Evolutionary conservation across 1,140 invertebrate species (phyloP).

Genomic region (Eriocheir sinensis): DNA sequence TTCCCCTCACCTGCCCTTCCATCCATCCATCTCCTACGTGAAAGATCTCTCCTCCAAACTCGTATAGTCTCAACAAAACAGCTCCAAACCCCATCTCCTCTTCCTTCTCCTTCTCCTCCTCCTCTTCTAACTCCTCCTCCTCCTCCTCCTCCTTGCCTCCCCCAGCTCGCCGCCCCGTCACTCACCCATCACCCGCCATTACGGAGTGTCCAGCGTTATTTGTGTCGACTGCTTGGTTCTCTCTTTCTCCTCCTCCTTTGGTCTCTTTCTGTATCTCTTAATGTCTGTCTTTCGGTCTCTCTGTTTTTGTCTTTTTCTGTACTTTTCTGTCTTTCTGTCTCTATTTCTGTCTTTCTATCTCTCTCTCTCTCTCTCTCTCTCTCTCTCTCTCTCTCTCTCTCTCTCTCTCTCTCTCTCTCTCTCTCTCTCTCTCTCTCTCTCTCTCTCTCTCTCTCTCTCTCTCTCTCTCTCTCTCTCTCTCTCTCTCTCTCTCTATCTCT

Average conservation of each 20-base stretch:
- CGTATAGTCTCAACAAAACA: no score
- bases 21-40: no score
- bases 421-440: slow-evolving; percentile 29
- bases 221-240: not conserved
- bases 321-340: not conserved
- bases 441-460: not conserved
- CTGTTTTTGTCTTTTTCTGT: not conserved
- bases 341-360: not conserved
- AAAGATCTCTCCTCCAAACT: no score
- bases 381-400: slow-evolving; percentile 25
- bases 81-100: no score
- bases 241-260: not conserved
- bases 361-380: not conserved
- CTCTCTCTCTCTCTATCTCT: not conserved
- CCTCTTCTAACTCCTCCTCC: not conserved
- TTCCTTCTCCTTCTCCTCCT: not conserved
- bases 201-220: not conserved
- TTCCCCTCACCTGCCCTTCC: no score
- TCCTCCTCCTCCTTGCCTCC: not conserved
- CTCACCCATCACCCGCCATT: not conserved
- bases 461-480: not conserved
- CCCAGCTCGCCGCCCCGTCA: not conserved
- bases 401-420: not conserved
- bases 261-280: not conserved
- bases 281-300: not conserved